Percentiles rank a stretch among this genome's conserved stretches.
These are phyloP conservation scores for Epizoanthus stellaris DNA, from an alignment of 92 coral and sea anemone species.

Conservation along the genomic window DNA sequence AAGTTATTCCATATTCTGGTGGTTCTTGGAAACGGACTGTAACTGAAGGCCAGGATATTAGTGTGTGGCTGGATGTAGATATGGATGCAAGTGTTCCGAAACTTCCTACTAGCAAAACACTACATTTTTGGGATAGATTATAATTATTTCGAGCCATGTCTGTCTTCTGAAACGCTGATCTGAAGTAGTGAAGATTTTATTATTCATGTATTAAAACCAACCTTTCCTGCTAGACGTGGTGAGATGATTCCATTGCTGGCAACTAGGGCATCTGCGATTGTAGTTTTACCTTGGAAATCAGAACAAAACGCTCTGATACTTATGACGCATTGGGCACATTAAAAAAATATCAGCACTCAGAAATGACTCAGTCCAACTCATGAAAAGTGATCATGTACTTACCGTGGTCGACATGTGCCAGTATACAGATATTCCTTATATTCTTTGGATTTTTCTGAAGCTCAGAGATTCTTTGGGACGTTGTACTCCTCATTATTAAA, in stretches of 20 bases:
- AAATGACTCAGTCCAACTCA: not conserved
- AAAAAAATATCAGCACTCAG: conserved; percentile 10
- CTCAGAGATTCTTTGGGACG: conserved; percentile 72
- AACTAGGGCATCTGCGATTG: conserved; percentile 96
- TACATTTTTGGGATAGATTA: too few species aligned
- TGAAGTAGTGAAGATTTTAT: too few species aligned
- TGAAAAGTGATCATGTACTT: conserved; percentile 11
- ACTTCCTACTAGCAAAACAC: too few species aligned
- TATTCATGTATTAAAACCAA: conserved; percentile 7
- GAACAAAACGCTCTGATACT: not conserved
- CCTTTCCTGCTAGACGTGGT: conserved; percentile 94
- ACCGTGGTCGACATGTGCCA: conserved; percentile 99
- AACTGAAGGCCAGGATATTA: too few species aligned
- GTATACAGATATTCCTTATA: conserved; percentile 94
- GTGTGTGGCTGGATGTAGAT: too few species aligned
- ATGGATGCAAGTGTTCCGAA: too few species aligned
- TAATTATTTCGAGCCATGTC: too few species aligned
- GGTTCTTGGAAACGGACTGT: too few species aligned
- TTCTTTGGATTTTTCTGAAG: conserved; percentile 91
- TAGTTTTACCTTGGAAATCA: conserved; percentile 83
- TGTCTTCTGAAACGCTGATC: too few species aligned
- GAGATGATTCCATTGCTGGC: conserved; percentile 99
- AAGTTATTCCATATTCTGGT: too few species aligned
- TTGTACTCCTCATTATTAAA: conserved; percentile 79
- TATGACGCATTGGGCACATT: not conserved